Evolutionary conservation across 2,888 invertebrate genomes (phyloP).

Genomic region (Dermolepida albohirtum): DNA sequence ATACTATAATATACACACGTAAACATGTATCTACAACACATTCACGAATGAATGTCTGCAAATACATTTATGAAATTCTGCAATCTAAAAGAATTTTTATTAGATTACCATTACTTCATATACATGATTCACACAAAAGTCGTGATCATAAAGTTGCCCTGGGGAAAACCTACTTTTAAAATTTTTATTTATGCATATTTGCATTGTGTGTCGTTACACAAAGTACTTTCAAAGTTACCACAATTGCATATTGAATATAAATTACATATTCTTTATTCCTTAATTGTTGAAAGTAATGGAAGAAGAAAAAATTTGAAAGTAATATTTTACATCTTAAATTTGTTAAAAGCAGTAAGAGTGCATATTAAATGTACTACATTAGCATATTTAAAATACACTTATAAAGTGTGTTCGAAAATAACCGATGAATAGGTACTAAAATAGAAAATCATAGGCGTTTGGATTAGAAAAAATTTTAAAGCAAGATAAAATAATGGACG

Average conservation of each 20-base stretch:
- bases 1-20: conserved; percentile 2
- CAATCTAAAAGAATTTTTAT: conserved; percentile 19
- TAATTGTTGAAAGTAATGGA: no score
- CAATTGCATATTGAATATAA: not conserved
- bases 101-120: conserved; percentile 27
- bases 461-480: no score
- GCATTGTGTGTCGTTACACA: no score
- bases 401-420: no score
- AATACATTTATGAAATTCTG: conserved; percentile 1
- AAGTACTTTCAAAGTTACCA: not conserved
- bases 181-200: conserved; percentile 4
- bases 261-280: not conserved
- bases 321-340: no score
- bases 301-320: no score
- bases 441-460: no score
- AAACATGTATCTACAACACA: not conserved
- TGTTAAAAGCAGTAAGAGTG: no score
- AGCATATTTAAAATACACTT: no score
- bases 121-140: not conserved
- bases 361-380: no score
- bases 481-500: no score
- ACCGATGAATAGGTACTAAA: no score
- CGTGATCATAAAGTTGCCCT: conserved; percentile 14
- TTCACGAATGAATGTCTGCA: not conserved
- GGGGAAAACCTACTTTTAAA: conserved; percentile 15